Evolutionary conservation across 1,140 invertebrate genomes (phyloP).

Genomic region (Mesaphorura yosii): DNA sequence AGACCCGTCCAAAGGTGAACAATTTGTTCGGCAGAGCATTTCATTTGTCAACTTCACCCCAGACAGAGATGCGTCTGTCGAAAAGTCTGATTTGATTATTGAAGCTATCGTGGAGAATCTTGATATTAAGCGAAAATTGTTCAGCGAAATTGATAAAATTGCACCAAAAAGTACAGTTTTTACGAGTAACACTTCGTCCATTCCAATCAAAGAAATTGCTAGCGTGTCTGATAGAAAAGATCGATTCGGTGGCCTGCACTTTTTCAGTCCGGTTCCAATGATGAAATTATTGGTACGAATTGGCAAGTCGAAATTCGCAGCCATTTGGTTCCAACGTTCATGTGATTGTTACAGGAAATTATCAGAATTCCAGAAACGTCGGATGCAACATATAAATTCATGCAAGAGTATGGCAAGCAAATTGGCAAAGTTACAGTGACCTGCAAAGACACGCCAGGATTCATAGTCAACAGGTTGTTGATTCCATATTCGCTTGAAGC

Average conservation of each 20-base stretch:
- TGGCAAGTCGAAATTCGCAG: background rate
- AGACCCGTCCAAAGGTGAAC: conserved; percentile 46
- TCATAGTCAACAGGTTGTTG: conserved; percentile 51
- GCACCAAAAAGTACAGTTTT: conserved; percentile 61
- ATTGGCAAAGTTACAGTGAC: conserved; percentile 47
- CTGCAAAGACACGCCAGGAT: conserved; percentile 35
- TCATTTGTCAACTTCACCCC: conserved; percentile 49
- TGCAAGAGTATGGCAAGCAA: conserved; percentile 47
- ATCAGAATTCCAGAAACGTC: conserved; percentile 41
- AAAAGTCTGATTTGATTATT: conserved; percentile 61
- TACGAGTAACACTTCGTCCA: conserved; percentile 78
- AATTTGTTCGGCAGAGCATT: conserved; percentile 53
- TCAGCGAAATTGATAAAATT: conserved; percentile 45
- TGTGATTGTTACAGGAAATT: conserved; percentile 43
- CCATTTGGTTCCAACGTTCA: background rate
- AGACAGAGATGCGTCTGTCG: conserved; percentile 47
- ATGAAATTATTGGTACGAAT: conserved; percentile 83
- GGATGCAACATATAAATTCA: conserved; percentile 44
- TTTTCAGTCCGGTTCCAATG: conserved; percentile 86
- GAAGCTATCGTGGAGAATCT: conserved; percentile 82
- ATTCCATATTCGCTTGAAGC: conserved; percentile 50
- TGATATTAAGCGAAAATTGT: conserved; percentile 64
- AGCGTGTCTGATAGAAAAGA: conserved; percentile 42
- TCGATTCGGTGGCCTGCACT: conserved; percentile 71
- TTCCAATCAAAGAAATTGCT: conserved; percentile 73